Conservation (phyloP, 2,797 vertebrate species). For the Coregonus ussuriensis region DNA sequence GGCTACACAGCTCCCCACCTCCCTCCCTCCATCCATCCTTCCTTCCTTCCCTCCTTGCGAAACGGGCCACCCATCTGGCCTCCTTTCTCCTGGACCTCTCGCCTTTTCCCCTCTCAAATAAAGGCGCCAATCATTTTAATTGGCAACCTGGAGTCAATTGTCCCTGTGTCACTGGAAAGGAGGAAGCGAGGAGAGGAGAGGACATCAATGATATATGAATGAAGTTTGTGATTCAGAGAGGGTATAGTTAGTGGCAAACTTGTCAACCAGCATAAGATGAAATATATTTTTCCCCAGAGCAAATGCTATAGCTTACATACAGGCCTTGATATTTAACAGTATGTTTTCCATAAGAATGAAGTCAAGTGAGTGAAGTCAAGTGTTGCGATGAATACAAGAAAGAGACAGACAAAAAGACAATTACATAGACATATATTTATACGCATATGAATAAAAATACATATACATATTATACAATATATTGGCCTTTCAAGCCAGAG, state of each 20-base stretch:
- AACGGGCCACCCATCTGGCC: conserved; percentile 79
- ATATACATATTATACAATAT: conserved; percentile 84
- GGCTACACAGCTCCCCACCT: background rate
- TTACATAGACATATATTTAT: conserved; percentile 87
- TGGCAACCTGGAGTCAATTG: conserved; percentile 78
- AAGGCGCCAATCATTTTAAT: conserved; percentile 81
- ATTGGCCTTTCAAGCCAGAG: conserved; percentile 64
- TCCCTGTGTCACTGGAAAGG: conserved; percentile 47
- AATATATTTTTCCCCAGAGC: background rate
- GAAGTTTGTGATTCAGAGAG: conserved; percentile 12
- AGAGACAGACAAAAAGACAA: conserved; percentile 54
- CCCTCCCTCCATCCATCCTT: background rate
- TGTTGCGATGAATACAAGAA: conserved; percentile 27
- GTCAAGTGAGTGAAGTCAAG: conserved; percentile 12
- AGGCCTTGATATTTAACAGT: background rate
- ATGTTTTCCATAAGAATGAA: background rate
- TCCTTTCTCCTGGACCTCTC: conserved; percentile 61
- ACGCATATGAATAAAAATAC: conserved; percentile 86
- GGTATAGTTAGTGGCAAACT: conserved; percentile 25
- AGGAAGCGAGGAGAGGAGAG: conserved; percentile 31
- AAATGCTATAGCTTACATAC: background rate
- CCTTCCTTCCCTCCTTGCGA: conserved; percentile 32
- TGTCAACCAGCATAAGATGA: background rate
- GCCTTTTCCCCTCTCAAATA: conserved; percentile 67
- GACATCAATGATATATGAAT: conserved; percentile 33